Percentiles rank a stretch among this genome's conserved stretches.
These are phyloP conservation scores for Polymixis lichenea DNA, from an alignment of 2,888 invertebrate genomes.

Conservation along the genomic window DNA sequence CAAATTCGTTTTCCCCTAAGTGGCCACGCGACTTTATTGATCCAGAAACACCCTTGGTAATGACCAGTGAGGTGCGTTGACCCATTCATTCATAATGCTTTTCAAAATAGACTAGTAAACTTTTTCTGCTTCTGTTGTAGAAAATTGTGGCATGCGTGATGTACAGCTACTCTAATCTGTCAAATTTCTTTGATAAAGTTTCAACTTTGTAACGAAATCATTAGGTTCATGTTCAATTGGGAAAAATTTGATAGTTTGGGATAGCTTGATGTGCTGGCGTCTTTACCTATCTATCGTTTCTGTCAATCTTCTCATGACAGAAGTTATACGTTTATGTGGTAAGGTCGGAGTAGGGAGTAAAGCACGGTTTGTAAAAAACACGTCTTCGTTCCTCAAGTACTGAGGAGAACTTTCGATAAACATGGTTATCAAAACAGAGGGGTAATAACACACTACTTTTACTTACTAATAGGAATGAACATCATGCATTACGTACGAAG, in stretches of 20 bases:
- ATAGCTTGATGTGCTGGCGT: no score
- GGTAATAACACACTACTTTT: neutral
- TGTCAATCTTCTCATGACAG: neutral
- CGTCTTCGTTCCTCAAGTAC: neutral
- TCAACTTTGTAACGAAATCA: no score
- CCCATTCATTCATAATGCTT: conserved; percentile 18
- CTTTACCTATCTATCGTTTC: neutral
- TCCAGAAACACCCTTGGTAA: conserved; percentile 60
- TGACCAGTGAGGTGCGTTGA: conserved; percentile 58
- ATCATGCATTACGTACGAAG: no score
- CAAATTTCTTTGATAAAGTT: no score
- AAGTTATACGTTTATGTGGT: neutral
- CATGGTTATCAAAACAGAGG: neutral
- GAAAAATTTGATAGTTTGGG: no score
- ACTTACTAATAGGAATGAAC: no score
- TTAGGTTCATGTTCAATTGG: no score
- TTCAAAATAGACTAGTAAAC: neutral
- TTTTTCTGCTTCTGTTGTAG: neutral
- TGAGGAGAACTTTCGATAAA: neutral
- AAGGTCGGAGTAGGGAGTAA: neutral
- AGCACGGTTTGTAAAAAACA: neutral
- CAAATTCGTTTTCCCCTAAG: conserved; percentile 49
- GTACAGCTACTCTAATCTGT: no score
- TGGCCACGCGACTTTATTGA: conserved; percentile 62
- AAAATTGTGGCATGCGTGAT: neutral